A percentile compares a stretch with the other conserved stretches of the same genome.
These are phyloP conservation scores for Thecophora atra DNA, from an alignment of 2,888 invertebrate genomes.

Conservation along the genomic window DNA sequence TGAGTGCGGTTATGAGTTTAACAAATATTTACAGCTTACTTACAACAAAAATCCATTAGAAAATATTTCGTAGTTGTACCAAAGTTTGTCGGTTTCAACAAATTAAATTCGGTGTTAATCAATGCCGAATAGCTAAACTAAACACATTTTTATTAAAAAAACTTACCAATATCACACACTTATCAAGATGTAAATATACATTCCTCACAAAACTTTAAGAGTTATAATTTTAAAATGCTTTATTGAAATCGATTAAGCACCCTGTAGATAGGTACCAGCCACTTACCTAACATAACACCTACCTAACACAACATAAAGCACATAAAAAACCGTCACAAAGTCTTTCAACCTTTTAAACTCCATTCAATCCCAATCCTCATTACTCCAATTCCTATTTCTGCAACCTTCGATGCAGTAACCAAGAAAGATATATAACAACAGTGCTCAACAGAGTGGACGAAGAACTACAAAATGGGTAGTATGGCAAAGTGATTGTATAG, in stretches of 20 bases:
- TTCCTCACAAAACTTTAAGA: constrained; percentile 20
- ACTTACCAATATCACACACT: constrained; percentile 34
- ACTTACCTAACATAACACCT: constrained; percentile 1
- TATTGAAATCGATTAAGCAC: constrained; percentile 7
- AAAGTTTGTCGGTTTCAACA: neutral
- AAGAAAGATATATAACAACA: constrained; percentile 16
- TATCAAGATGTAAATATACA: constrained; percentile 55
- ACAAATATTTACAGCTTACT: constrained; percentile 41
- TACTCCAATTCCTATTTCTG: neutral
- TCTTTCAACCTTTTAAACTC: neutral
- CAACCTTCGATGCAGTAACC: constrained; percentile 8
- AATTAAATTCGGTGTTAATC: neutral
- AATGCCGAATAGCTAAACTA: neutral
- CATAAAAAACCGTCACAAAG: neutral
- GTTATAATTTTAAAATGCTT: no score
- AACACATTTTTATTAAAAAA: constrained; percentile 14
- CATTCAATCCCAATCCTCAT: neutral
- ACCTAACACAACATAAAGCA: constrained; percentile 9
- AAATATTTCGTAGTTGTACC: constrained; percentile 28
- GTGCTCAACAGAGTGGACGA: constrained; percentile 21
- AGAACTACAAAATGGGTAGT: constrained; percentile 56
- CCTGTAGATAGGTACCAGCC: constrained; percentile 20
- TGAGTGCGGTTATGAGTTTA: constrained; percentile 38
- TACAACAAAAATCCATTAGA: constrained; percentile 33
- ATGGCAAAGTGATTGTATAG: constrained; percentile 46